Conservation (phyloP, 1,140 invertebrate species). For the Cheumatopsyche charites region DNA sequence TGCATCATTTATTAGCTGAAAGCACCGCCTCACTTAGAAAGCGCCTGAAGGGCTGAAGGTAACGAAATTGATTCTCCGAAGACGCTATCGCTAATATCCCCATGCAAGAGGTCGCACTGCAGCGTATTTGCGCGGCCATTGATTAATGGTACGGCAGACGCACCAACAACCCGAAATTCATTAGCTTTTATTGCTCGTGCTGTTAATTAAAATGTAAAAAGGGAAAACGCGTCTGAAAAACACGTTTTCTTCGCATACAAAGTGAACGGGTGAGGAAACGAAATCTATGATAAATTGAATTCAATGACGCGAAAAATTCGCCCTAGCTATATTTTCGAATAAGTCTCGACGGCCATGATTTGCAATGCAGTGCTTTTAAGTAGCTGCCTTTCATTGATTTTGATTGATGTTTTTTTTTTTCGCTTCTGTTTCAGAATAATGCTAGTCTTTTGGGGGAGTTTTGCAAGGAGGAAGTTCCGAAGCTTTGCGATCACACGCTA, state of each 20-base stretch:
- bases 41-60: not conserved
- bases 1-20: slow-evolving; percentile 22
- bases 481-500: slow-evolving; percentile 76
- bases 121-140: slow-evolving; percentile 19
- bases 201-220: slow-evolving; percentile 35
- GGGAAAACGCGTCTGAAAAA: not conserved
- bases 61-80: slow-evolving; percentile 29
- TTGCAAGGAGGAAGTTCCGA: slow-evolving; percentile 75
- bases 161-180: slow-evolving; percentile 27
- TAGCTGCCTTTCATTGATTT: not conserved
- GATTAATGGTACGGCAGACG: slow-evolving; percentile 31
- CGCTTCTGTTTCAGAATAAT: slow-evolving; percentile 53
- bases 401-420: slow-evolving; percentile 25
- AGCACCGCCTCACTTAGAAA: not conserved
- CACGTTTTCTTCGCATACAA: not conserved
- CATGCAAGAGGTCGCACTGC: not conserved
- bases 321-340: not conserved
- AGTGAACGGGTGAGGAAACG: not conserved
- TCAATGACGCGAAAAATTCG: slow-evolving; percentile 36
- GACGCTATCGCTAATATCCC: slow-evolving; percentile 6
- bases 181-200: slow-evolving; percentile 37
- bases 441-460: slow-evolving; percentile 73
- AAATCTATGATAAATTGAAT: slow-evolving; percentile 33
- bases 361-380: slow-evolving; percentile 5
- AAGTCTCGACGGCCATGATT: not conserved